phyloP scores from a whole-genome alignment of 2,888 invertebrate species.

The Volucella inanis region DNA sequence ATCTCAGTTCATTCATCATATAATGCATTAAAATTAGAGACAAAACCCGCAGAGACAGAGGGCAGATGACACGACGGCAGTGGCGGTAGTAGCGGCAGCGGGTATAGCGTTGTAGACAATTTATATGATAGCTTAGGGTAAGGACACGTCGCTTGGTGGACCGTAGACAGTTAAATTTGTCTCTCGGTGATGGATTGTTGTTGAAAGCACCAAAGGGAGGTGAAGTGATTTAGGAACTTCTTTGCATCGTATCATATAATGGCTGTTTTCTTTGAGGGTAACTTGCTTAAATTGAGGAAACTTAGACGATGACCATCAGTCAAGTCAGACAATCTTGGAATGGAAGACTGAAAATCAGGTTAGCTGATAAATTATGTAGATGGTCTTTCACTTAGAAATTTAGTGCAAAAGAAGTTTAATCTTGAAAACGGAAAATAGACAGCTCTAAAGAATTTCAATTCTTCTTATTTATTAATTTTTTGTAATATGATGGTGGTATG shows the following conservation, averaged over 20 bases:
- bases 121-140: constrained; percentile 66
- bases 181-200: constrained; percentile 60
- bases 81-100: background rate
- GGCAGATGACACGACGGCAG: constrained; percentile 51
- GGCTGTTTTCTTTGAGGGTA: background rate
- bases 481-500: too few species aligned
- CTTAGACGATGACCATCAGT: constrained; percentile 8
- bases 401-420: too few species aligned
- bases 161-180: constrained; percentile 72
- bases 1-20: constrained; percentile 72
- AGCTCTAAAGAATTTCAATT: too few species aligned
- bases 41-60: constrained; percentile 60
- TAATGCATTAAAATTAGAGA: constrained; percentile 71
- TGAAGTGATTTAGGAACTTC: constrained; percentile 50
- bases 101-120: constrained; percentile 43
- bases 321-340: background rate
- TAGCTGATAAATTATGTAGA: background rate
- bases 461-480: too few species aligned
- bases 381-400: too few species aligned
- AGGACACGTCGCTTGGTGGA: constrained; percentile 50
- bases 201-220: constrained; percentile 28
- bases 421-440: too few species aligned
- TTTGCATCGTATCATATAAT: background rate
- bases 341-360: constrained; percentile 6
- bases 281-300: background rate